Evolutionary conservation across 2,888 invertebrate genomes (phyloP), one percentile per base, ranked within the genome.

Genomic region (Drosophila vallismaia): DNA sequence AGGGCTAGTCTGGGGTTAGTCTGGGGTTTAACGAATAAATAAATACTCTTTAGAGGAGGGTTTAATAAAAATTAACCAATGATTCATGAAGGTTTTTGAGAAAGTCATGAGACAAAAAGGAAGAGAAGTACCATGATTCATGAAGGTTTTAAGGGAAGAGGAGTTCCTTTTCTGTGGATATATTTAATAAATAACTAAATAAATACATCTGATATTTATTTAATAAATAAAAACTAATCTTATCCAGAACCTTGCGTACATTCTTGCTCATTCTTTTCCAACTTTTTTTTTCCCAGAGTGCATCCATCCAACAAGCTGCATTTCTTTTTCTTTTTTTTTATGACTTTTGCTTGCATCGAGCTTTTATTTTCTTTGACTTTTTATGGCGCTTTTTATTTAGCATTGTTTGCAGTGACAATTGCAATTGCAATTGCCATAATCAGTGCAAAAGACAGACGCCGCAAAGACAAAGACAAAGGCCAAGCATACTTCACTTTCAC

Each of bases 341-440:
- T 71, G 81, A 60, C 74, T 72, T 74, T 6, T 72, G 74, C 19
- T 77, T 72, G 84, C 86, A 79, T 60, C 56, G 76, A 75, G 73
- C 74, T 77, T 49, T 58, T 57, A 66, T 74, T 72, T 72, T 70
- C 45, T 53, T 72, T 29, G 14, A 28, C 9, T 71, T 48, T 54
- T 69, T 56, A 40, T 42, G 29, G 26, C 44, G 29, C 57, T 29
- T 38, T 44, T 56, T 60, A 60, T 45, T 53, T 40, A 69, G 74
- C 86, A 86, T 81, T 86, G 81, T 86, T 81, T 82, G 86, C 84
- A 67, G 79, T 73, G 69, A 68, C 71, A 74, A 55, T 60, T 70
- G 69, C 71, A 74, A 74, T 75, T 72, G 75, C 86, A 86, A 84
- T 83, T 88, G 83, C 88, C 85, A 86, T 80, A 88, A 88, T 83